Evolutionary conservation across 2,797 vertebrate genomes (phyloP).

Genomic region (Paedocypris micromegethes): DNA sequence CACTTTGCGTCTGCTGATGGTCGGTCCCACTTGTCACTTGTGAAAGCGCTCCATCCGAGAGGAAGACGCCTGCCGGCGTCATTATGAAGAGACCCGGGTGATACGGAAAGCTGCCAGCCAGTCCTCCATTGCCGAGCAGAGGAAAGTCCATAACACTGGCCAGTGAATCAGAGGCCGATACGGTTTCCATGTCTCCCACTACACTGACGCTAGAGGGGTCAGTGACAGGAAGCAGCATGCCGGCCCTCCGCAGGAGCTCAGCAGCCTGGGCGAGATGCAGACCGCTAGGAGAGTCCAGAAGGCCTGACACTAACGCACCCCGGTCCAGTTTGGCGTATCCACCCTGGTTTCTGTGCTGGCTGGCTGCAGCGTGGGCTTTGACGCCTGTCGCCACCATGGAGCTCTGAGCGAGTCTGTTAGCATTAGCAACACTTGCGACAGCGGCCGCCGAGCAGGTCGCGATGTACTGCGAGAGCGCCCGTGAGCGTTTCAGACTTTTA

Average conservation of each 20-base stretch:
- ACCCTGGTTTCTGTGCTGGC: constrained; percentile 83
- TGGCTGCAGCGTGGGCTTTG: constrained; percentile 83
- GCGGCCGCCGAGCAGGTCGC: constrained; percentile 70
- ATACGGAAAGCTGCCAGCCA: constrained; percentile 80
- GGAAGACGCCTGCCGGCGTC: constrained; percentile 82
- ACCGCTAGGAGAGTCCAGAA: constrained; percentile 86
- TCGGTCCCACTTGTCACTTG: constrained; percentile 76
- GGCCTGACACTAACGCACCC: constrained; percentile 81
- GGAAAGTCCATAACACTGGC: constrained; percentile 90
- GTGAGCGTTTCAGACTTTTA: constrained; percentile 93
- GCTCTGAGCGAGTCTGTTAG: constrained; percentile 76
- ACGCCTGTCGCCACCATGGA: constrained; percentile 76
- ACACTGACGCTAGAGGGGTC: constrained; percentile 65
- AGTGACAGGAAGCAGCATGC: constrained; percentile 71
- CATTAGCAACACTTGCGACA: constrained; percentile 76
- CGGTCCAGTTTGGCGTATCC: constrained; percentile 84
- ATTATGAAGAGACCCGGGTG: constrained; percentile 95
- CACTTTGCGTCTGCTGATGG: constrained; percentile 81
- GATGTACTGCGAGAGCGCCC: constrained; percentile 90
- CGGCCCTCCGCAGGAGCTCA: constrained; percentile 89
- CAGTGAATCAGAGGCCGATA: constrained; percentile 82
- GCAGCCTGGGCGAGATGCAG: constrained; percentile 94
- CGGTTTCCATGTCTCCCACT: constrained; percentile 73
- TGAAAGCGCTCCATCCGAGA: constrained; percentile 86
- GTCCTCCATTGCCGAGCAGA: constrained; percentile 76